A percentile compares a stretch with the other conserved stretches of the same genome.
phyloP scores from a whole-genome alignment of 2,113 vertebrate genomes.

The Oryzias javanicus region DNA sequence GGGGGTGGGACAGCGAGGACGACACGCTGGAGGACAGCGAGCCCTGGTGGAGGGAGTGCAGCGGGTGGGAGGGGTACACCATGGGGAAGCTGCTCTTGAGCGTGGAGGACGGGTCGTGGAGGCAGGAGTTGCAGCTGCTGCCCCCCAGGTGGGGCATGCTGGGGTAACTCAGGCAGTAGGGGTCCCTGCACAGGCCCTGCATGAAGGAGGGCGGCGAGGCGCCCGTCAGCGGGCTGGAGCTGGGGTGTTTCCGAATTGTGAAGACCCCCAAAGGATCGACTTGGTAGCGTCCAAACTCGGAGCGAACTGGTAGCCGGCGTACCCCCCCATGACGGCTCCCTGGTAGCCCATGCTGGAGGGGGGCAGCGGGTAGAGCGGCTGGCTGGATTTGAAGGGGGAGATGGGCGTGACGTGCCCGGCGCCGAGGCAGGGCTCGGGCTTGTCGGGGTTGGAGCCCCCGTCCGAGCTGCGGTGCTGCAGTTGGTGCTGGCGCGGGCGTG shows the following conservation, averaged over 20 bases:
- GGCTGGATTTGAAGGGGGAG: slow-evolving; percentile 91
- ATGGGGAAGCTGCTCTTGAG: slow-evolving; percentile 88
- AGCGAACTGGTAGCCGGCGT: slow-evolving; percentile 90
- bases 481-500: slow-evolving; percentile 71
- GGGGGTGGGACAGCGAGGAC: slow-evolving; percentile 85
- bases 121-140: slow-evolving; percentile 89
- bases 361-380: slow-evolving; percentile 87
- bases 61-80: slow-evolving; percentile 90
- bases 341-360: slow-evolving; percentile 92
- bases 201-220: slow-evolving; percentile 95
- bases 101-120: slow-evolving; percentile 85
- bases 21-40: slow-evolving; percentile 84
- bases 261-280: slow-evolving; percentile 82
- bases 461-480: slow-evolving; percentile 77
- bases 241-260: slow-evolving; percentile 89
- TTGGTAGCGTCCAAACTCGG: slow-evolving; percentile 89
- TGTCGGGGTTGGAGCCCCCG: slow-evolving; percentile 72
- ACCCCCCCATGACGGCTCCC: slow-evolving; percentile 91
- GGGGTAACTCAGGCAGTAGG: slow-evolving; percentile 94
- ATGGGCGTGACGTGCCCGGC: slow-evolving; percentile 87
- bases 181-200: slow-evolving; percentile 95
- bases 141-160: slow-evolving; percentile 86
- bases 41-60: slow-evolving; percentile 86
- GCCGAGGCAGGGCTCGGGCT: slow-evolving; percentile 71
- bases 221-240: slow-evolving; percentile 91